A percentile compares a stretch with the other conserved stretches of the same genome.
phyloP scores from a whole-genome alignment of 2,888 invertebrate species.

The Sphaeridia pumilis region DNA sequence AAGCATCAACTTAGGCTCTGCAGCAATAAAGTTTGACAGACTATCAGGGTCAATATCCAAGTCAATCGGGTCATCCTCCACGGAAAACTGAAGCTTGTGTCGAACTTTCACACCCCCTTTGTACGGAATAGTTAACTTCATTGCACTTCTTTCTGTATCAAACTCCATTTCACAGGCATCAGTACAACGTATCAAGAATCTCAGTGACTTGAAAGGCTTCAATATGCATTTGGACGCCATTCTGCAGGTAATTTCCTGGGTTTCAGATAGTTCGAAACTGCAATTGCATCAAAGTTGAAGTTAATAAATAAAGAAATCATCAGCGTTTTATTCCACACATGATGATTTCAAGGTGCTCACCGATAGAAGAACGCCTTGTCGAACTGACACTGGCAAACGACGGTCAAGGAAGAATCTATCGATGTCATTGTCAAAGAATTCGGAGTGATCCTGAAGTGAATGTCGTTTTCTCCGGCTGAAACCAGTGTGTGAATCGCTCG shows the following conservation, averaged over 20 bases:
- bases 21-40: conserved; percentile 17
- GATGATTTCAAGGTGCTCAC: conserved; percentile 12
- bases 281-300: too few species aligned
- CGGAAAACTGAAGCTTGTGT: conserved; percentile 18
- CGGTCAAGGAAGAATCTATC: conserved; percentile 17
- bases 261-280: too few species aligned
- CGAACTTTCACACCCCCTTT: conserved; percentile 19
- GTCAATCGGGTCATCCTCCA: conserved; percentile 13
- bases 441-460: conserved; percentile 23
- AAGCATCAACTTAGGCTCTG: conserved; percentile 24
- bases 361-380: conserved; percentile 19
- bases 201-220: conserved; percentile 29
- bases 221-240: conserved; percentile 27
- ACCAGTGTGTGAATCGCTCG: conserved; percentile 22
- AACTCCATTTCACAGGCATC: conserved; percentile 21
- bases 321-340: too few species aligned
- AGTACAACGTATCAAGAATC: conserved; percentile 22
- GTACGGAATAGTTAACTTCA: conserved; percentile 17
- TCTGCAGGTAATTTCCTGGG: conserved; percentile 17
- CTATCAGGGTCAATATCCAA: conserved; percentile 19
- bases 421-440: conserved; percentile 18
- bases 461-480: conserved; percentile 22
- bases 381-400: conserved; percentile 18
- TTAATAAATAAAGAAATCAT: too few species aligned
- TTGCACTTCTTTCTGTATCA: conserved; percentile 8